Conservation (phyloP, 2,888 invertebrate genomes). For the Drosophila helvetica region DNA sequence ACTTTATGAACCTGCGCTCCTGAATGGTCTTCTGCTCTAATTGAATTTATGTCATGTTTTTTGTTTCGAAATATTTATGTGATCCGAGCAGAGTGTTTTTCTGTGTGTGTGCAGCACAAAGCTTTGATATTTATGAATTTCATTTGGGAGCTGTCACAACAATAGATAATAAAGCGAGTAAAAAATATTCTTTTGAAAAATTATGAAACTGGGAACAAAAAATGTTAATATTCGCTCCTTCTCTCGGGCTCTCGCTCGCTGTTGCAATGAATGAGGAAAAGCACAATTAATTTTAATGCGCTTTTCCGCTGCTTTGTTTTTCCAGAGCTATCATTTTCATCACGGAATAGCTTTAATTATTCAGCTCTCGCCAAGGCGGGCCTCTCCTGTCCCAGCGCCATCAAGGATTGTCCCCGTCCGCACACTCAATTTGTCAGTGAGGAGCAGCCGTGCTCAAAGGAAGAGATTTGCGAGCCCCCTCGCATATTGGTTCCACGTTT, state of each 20-base stretch:
- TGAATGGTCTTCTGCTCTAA: constrained; percentile 37
- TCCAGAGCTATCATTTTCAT: constrained; percentile 21
- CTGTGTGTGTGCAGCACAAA: constrained; percentile 17
- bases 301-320: constrained; percentile 49
- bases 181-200: constrained; percentile 16
- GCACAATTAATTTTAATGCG: constrained; percentile 55
- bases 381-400: not conserved
- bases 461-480: constrained; percentile 4
- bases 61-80: constrained; percentile 42
- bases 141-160: constrained; percentile 60
- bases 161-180: constrained; percentile 50
- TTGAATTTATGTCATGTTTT: constrained; percentile 65
- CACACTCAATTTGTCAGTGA: not conserved
- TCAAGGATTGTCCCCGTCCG: no score
- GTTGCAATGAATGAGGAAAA: constrained; percentile 40
- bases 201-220: constrained; percentile 2
- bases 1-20: constrained; percentile 60
- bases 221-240: constrained; percentile 21
- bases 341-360: constrained; percentile 37
- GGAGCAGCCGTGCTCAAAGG: not conserved
- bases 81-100: not conserved
- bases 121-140: constrained; percentile 47
- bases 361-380: constrained; percentile 18
- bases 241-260: constrained; percentile 4
- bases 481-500: constrained; percentile 12